phyloP scores from a whole-genome alignment of 1,140 invertebrate genomes.

The Chymomyza costata region DNA sequence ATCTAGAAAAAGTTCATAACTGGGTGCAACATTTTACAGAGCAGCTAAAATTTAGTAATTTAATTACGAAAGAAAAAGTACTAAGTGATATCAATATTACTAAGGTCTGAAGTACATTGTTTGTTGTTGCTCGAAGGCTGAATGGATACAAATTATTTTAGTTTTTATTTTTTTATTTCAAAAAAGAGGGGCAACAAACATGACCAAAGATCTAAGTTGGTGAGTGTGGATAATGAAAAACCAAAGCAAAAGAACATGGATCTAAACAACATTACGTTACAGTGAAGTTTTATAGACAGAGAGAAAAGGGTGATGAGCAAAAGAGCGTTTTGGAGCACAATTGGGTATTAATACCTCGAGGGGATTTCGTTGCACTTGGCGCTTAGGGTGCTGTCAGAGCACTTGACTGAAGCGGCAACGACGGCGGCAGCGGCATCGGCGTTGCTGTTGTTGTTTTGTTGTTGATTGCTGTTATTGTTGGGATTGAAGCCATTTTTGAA shows the following conservation, averaged over 20 bases:
- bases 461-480: constrained; percentile 46
- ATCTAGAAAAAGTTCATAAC: constrained; percentile 4
- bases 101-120: constrained; percentile 15
- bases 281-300: constrained; percentile 53
- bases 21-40: constrained; percentile 66
- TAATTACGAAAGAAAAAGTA: constrained; percentile 21
- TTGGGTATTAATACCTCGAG: constrained; percentile 74
- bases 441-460: constrained; percentile 41
- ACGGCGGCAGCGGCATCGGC: constrained; percentile 30
- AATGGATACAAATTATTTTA: no score
- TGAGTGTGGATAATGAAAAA: constrained; percentile 53
- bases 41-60: constrained; percentile 50
- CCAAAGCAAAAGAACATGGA: constrained; percentile 41
- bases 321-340: constrained; percentile 38
- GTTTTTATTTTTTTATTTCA: constrained; percentile 9
- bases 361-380: constrained; percentile 77
- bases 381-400: constrained; percentile 73
- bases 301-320: constrained; percentile 31
- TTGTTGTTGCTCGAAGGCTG: constrained; percentile 6
- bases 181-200: constrained; percentile 41
- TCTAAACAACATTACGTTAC: constrained; percentile 63
- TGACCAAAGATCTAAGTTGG: constrained; percentile 38
- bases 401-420: constrained; percentile 58
- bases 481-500: constrained; percentile 38
- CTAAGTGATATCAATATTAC: constrained; percentile 18